A percentile compares a stretch with the other conserved stretches of the same genome.
Conservation (phyloP, 1,140 invertebrate genomes). For the Carcinoscorpius rotundicauda region DNA sequence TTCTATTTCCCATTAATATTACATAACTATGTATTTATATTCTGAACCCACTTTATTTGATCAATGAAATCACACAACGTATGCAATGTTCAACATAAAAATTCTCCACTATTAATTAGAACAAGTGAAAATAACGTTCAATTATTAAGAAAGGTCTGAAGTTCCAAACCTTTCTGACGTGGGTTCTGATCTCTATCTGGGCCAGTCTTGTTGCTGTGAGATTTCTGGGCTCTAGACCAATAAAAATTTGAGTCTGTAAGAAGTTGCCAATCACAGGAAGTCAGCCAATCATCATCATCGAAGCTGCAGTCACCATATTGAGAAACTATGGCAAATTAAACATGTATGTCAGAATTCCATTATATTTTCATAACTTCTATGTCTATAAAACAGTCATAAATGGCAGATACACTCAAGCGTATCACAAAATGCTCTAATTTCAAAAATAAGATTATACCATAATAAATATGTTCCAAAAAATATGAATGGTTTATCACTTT, state of each 20-base stretch:
- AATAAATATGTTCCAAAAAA: too few species aligned
- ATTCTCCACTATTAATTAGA: too few species aligned
- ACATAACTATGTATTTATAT: too few species aligned
- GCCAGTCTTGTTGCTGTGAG: conserved; percentile 7
- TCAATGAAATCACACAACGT: too few species aligned
- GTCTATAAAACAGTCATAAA: background rate
- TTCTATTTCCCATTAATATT: too few species aligned
- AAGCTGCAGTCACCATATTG: conserved; percentile 15
- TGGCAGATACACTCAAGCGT: too few species aligned
- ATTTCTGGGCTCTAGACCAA: conserved; percentile 8
- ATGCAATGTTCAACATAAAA: too few species aligned
- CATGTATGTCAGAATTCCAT: conserved; percentile 2
- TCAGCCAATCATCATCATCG: conserved; percentile 9
- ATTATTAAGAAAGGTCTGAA: background rate
- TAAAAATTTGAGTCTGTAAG: conserved; percentile 4
- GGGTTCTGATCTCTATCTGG: conserved; percentile 8
- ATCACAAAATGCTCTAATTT: too few species aligned
- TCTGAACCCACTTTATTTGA: too few species aligned
- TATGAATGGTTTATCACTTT: too few species aligned
- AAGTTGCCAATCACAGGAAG: conserved; percentile 5
- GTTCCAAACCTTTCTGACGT: conserved; percentile 3
- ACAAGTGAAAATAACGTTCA: background rate
- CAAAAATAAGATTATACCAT: too few species aligned
- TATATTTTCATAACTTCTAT: conserved; percentile 9
- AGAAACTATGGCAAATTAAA: conserved; percentile 9